These are phyloP conservation scores for Agriopis marginaria DNA, from an alignment of 2,888 invertebrate species.

Conservation along the genomic window DNA sequence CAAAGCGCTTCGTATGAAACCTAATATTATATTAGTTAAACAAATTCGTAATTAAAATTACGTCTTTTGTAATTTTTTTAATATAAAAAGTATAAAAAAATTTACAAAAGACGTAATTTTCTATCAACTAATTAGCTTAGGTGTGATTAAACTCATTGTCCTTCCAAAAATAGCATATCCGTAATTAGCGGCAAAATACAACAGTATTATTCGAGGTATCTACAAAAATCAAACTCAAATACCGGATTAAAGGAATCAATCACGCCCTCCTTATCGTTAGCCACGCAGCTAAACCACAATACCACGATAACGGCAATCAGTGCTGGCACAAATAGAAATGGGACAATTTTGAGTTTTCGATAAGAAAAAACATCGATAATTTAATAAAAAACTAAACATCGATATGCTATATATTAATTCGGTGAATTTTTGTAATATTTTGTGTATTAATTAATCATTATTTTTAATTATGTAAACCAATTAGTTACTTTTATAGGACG, in stretches of 20 bases:
- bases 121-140: constrained; percentile 9
- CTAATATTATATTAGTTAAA: no score
- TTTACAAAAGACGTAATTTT: not conserved
- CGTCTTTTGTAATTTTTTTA: no score
- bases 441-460: no score
- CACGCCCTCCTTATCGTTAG: constrained; percentile 54
- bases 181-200: constrained; percentile 44
- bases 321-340: constrained; percentile 45
- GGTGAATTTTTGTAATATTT: no score
- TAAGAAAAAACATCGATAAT: not conserved
- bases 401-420: no score
- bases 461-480: no score
- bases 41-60: no score
- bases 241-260: constrained; percentile 59
- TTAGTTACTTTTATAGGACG: no score
- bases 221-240: constrained; percentile 33
- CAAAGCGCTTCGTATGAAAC: no score
- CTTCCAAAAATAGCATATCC: constrained; percentile 34
- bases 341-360: constrained; percentile 41
- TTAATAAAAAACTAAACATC: no score
- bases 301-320: constrained; percentile 54
- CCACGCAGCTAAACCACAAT: constrained; percentile 37
- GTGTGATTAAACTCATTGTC: constrained; percentile 20
- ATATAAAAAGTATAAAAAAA: no score
- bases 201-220: constrained; percentile 31